These are phyloP conservation scores for Benthosema pterotum DNA, from an alignment of 2,797 vertebrate genomes.

Conservation along the genomic window DNA sequence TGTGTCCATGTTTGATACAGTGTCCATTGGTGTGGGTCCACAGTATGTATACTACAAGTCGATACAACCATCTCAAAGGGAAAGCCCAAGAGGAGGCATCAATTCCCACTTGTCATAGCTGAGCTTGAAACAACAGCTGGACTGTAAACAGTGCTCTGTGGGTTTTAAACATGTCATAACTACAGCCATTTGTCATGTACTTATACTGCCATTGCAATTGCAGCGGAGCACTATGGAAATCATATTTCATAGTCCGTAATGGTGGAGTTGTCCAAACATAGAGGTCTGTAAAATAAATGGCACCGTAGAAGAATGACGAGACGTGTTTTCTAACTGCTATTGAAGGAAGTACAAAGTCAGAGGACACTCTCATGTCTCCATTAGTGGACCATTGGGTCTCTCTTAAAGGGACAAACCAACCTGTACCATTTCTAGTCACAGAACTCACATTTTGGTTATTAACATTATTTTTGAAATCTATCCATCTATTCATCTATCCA, in stretches of 20 bases:
- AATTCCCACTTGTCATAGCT: constrained; percentile 22
- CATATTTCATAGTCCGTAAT: constrained; percentile 49
- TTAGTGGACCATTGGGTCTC: too few species aligned
- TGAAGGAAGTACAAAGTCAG: not conserved
- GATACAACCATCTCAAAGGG: not conserved
- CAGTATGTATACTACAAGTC: not conserved
- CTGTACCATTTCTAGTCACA: too few species aligned
- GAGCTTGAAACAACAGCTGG: constrained; percentile 36
- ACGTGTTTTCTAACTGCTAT: not conserved
- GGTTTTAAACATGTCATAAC: constrained; percentile 66
- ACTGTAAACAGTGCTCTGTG: constrained; percentile 55
- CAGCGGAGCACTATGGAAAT: constrained; percentile 42
- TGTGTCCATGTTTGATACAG: constrained; percentile 1
- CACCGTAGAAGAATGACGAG: constrained; percentile 1
- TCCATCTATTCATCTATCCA: too few species aligned
- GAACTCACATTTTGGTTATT: too few species aligned
- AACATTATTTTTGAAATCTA: too few species aligned
- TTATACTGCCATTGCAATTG: constrained; percentile 1
- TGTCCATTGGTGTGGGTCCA: not conserved
- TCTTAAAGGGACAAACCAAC: too few species aligned
- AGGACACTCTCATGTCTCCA: too few species aligned
- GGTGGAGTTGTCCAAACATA: constrained; percentile 50
- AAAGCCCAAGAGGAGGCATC: constrained; percentile 20
- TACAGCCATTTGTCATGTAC: constrained; percentile 53
- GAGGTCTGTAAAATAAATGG: constrained; percentile 45